Conservation (phyloP, 2,888 invertebrate genomes). For the Neoaliturus tenellus region DNA sequence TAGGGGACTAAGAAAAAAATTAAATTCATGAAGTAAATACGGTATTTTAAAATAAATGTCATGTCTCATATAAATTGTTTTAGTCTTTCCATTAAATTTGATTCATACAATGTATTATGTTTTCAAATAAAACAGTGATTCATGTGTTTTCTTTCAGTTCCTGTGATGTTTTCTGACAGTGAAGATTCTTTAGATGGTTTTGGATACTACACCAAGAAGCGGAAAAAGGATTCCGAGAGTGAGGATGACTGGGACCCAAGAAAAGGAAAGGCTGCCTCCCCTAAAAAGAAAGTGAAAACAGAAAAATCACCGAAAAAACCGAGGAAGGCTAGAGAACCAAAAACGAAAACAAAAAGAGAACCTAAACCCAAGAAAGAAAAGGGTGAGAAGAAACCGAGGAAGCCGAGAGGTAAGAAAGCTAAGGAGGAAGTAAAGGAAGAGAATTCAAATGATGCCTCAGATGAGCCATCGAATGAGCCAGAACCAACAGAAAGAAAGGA, state of each 20-base stretch:
- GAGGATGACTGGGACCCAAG: constrained; percentile 56
- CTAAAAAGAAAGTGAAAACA: constrained; percentile 43
- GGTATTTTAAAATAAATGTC: too few relatives aligned
- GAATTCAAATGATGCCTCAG: constrained; percentile 2
- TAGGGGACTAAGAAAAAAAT: too few relatives aligned
- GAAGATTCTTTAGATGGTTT: constrained; percentile 42
- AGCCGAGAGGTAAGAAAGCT: constrained; percentile 34
- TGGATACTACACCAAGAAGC: constrained; percentile 7
- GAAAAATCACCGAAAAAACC: constrained; percentile 51
- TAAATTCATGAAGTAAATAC: too few relatives aligned
- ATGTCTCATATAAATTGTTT: too few relatives aligned
- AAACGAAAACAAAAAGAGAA: constrained; percentile 50
- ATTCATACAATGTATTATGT: too few relatives aligned
- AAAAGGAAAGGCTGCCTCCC: constrained; percentile 29
- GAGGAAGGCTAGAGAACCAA: constrained; percentile 41
- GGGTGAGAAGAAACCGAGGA: constrained; percentile 28
- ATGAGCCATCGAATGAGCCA: constrained; percentile 30
- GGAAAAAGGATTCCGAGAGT: constrained; percentile 47
- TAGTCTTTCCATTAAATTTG: too few relatives aligned
- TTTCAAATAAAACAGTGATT: too few relatives aligned
- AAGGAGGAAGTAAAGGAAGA: constrained; percentile 37
- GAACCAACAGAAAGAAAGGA: constrained; percentile 3
- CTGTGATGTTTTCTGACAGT: constrained; percentile 52
- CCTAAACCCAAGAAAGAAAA: constrained; percentile 52
- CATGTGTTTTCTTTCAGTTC: constrained; percentile 34